Base-by-base conservation (phyloP, 2,888 invertebrate genomes). In the Andrena fulva region DNA sequence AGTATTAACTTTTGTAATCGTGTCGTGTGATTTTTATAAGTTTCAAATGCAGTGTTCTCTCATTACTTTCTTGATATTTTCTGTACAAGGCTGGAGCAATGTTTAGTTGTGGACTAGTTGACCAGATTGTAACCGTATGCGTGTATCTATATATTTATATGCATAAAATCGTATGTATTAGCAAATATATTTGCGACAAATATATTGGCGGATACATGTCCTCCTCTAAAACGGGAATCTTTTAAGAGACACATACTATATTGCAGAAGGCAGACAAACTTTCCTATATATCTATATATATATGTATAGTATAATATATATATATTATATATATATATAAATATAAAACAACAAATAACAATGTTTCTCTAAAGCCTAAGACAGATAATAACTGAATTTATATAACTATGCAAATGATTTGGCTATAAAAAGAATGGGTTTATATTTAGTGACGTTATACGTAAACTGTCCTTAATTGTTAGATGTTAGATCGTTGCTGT, bases 401-500 rank as follows among this genome's bases (percentile, higher is more conserved):
- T 86, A 86, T 76, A 80, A 78, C 78, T 86, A 80, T 71, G 64
- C 72, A 71, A 77, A 76, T 76, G 60, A 72, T 86, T 77, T 74
- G 82, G 78, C 70, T 85, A 86, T 79, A 80, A 80, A 82, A 80
- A 84, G 62, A 84, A 82, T 82, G 78, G 71, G 80, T 87, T 86
- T 80, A 85, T 83, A 85, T 77, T 85, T 85, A 87, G 82, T 80
- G 56, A 82, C 80, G 86, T 87, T 87, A 85, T 86, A 82, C 77
- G 82, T 87, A 86, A 80, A 82, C 82, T 82, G 82, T 85, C 85
- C 72, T 82, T 90, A 75, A 89, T 87, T 87, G 90, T 90, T 90
- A 90, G 90, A 84, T 87, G 76, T 88, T 89, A 90, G 84, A 84
- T 84, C 77, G 83, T 90, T 89, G 88, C 87, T 89, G 87, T 89